phyloP scores from a whole-genome alignment of 2,113 vertebrate genomes.

The Crotophaga sulcirostris region DNA sequence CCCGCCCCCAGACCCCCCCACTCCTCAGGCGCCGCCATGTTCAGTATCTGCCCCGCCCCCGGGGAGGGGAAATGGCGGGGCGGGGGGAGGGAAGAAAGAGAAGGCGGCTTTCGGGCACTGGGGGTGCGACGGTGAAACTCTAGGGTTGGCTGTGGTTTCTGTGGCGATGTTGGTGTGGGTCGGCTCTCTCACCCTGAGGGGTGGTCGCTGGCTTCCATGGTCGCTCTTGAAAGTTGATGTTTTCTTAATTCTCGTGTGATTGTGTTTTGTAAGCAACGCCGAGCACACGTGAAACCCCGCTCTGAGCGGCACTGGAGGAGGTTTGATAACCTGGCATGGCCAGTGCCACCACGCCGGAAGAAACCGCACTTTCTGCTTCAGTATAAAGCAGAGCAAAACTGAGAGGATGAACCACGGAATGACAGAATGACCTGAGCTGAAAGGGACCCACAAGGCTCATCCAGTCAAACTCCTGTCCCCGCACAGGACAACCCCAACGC shows the following conservation, averaged over 20 bases:
- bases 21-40: background rate
- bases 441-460: too few relatives aligned
- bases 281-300: rapidly evolving
- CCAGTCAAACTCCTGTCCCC: too few relatives aligned
- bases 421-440: too few relatives aligned
- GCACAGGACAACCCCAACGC: too few relatives aligned
- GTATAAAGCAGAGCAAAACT: too few relatives aligned
- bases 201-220: background rate
- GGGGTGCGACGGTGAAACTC: too few relatives aligned
- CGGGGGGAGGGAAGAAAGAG: too few relatives aligned
- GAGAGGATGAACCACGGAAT: too few relatives aligned
- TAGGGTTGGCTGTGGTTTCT: rapidly evolving
- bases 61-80: background rate
- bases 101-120: rapidly evolving
- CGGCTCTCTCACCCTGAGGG: too few relatives aligned
- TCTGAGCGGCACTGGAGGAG: rapidly evolving
- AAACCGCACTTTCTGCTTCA: rapidly evolving
- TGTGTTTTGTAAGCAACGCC: background rate
- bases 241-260: rapidly evolving
- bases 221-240: rapidly evolving
- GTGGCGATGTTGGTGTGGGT: too few relatives aligned
- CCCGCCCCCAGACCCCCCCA: too few relatives aligned
- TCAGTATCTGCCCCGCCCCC: background rate
- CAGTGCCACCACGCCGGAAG: rapidly evolving
- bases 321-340: rapidly evolving